Conservation (phyloP, 2,113 vertebrate genomes). For the Calcarius ornatus region DNA sequence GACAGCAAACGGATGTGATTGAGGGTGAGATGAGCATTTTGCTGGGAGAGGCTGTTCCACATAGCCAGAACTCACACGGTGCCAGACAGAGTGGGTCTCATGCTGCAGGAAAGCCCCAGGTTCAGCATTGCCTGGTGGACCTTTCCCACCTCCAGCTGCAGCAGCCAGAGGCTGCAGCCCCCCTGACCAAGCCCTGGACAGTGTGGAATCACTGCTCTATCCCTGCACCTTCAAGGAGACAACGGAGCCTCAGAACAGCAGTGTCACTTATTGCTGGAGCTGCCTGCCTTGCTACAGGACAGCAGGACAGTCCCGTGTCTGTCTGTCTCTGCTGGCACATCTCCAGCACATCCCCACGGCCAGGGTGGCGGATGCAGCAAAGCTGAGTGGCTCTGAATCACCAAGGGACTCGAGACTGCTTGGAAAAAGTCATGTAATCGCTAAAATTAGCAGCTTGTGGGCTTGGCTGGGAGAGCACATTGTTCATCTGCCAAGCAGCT, state of each 20-base stretch:
- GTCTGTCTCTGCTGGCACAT: neutral
- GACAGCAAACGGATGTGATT: neutral
- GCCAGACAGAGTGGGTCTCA: neutral
- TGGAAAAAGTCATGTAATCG: slow-evolving; percentile 12
- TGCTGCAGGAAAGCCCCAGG: neutral
- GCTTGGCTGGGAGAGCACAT: neutral
- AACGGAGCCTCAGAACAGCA: neutral
- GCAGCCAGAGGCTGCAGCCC: neutral
- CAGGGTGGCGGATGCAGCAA: neutral
- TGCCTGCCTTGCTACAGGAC: neutral
- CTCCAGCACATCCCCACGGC: neutral
- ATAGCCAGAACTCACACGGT: accelerated
- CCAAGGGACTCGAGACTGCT: neutral
- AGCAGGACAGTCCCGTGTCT: neutral
- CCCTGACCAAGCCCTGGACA: accelerated
- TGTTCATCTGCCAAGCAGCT: slow-evolving; percentile 46
- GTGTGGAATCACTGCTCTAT: neutral
- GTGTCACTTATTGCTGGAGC: neutral
- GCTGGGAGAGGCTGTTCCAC: neutral
- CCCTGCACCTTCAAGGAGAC: accelerated
- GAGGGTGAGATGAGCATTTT: neutral
- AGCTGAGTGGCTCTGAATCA: neutral
- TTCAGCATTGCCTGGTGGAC: neutral
- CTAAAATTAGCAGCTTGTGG: slow-evolving; percentile 58
- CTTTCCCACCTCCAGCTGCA: neutral